Base-by-base conservation (phyloP, 2,888 invertebrate species). In the Polyploca ridens region DNA sequence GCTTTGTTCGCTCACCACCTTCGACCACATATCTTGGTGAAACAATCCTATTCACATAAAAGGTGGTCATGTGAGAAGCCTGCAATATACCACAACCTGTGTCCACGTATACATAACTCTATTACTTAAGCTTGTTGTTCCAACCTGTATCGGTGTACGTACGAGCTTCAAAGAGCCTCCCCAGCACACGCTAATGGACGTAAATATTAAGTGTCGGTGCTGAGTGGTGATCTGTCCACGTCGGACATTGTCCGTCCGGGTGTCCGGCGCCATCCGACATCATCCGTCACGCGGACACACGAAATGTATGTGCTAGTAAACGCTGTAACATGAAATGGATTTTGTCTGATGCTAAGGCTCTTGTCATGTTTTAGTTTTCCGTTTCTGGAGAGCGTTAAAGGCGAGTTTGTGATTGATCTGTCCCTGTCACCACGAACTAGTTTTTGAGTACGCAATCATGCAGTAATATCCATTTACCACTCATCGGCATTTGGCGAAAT, bases 211-310 rank as follows among this genome's bases (percentile, higher is more conserved):
- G 61, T 41, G 54, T 54, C 54, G 54, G 54, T 19, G 67, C 35
- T 65, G 62, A 59, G 70, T 61, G 61, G 61, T 70, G 63, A 81
- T 81, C 78, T 63, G 77, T 82, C 79, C 71, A 67, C 71, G 81
- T 80, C 79, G 65, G 70, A 58, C 73, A 69, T 67, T 73, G 54
- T 66, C 64, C 72, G 73, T 76, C 71, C 70, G 70, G 66, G 63
- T 65, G 70, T 69, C 68, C 49, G 64, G 62, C 58, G 58, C 64
- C 54, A 63, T 59, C 64, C 66, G 44, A 65, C 66, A 67, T 71
- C 76, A 80, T 79, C 78, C 73, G 63, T 79, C 76, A 75, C 62
- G 27, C 60, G 8, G 14, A 49, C 38, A 44, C 61, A 44, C 61
- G 61, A 61, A 61, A 27, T 61, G 14, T 16, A 61, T 61, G 38